Evolutionary conservation across 30 jellyfish, hydroid and myxozoan genomes (phyloP), one percentile per base, ranked within the genome.

Genomic region (Sanderia malayensis): DNA sequence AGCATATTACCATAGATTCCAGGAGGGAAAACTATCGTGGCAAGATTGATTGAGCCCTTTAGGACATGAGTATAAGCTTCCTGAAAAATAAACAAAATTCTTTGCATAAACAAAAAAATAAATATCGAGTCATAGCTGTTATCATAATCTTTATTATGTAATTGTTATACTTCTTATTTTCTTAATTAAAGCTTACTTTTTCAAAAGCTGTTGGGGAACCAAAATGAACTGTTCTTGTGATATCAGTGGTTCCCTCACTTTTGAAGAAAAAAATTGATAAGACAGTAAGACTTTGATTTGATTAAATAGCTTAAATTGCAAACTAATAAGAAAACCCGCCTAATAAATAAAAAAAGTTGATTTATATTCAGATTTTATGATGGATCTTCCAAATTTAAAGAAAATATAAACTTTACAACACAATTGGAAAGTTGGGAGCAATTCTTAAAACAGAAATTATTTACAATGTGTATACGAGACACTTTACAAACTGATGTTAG

Each of bases 171-270:
- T 57, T n/a, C 68, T 57, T 11, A 8, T 4, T n/a, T 57, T 24
- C 27, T 4, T n/a, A n/a, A n/a, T n/a, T n/a, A n/a, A n/a, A n/a
- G n/a, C 44, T 18, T 25, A 88, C 97, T 89, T 70, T 88, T 73
- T 81, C 86, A 64, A 18, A 61, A 7, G 73, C 84, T n/a, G 95
- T 74, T 37, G 97, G 95, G 21, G 59, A 58, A 30, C 97, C 97
- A 25, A 88, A 86, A 59, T 88, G 95, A 4, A 81, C 81, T 0
- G 97, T 88, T 44, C 97, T 62, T 10, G 97, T 88, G 52, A 88
- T 88, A 58, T 88, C 97, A 15, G 97, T 88, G 2, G 97, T 82
- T 11, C 97, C 97, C 31, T 88, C 97, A 13, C 97, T 88, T 49
- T 19, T 4, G 53, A 32, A 3, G 45, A 64, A 57, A 21, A 41